Evolutionary conservation across 2,113 vertebrate species (phyloP).

Genomic region (Oceanodroma tethys): DNA sequence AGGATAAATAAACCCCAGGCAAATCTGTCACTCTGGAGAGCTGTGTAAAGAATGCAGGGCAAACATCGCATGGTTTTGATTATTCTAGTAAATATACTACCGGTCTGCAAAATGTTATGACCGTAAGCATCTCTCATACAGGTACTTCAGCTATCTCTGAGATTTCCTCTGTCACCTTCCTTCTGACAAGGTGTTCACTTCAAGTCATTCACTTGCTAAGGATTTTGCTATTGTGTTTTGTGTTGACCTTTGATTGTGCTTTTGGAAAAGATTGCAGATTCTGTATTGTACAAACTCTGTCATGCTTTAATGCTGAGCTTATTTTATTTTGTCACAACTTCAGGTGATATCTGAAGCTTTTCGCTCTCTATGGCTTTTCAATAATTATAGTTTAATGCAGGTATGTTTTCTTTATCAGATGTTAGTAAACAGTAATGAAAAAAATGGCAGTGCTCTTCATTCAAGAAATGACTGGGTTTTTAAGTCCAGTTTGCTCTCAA

Average conservation of each 20-base stretch:
- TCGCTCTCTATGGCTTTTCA: neutral
- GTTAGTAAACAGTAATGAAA: neutral
- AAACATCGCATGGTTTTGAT: neutral
- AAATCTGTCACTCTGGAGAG: neutral
- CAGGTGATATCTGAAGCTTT: neutral
- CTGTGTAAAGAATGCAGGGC: neutral
- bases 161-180: neutral
- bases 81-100: neutral
- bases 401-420: neutral
- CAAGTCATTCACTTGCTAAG: neutral
- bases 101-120: neutral
- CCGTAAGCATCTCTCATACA: neutral
- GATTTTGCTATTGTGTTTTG: neutral
- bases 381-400: neutral
- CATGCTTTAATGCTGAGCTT: neutral
- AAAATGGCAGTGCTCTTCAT: neutral
- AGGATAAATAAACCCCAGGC: neutral
- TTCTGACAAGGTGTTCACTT: neutral
- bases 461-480: neutral
- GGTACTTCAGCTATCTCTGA: neutral
- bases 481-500: neutral
- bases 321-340: neutral
- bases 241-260: neutral
- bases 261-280: neutral
- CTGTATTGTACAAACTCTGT: neutral